Conservation (phyloP, 2,113 vertebrate genomes). For the Etheostoma cragini region DNA sequence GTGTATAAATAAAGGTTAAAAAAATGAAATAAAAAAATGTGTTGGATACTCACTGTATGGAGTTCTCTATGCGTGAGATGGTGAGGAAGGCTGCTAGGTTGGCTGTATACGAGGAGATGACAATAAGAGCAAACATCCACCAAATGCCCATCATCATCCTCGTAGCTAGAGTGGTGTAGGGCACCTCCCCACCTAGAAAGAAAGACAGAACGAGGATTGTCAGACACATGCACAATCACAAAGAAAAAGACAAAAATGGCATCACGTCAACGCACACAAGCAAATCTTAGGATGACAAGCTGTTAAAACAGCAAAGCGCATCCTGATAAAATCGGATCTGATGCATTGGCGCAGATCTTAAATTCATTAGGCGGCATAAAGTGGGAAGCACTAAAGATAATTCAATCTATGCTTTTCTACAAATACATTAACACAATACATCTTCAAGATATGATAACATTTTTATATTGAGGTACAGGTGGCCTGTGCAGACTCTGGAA, state of each 20-base stretch:
- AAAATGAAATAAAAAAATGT: neutral
- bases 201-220: slow-evolving; percentile 11
- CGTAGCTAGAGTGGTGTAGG: slow-evolving; percentile 95
- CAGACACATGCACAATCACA: neutral
- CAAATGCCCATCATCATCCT: slow-evolving; percentile 99
- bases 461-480: neutral
- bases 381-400: slow-evolving; percentile 15
- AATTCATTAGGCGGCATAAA: slow-evolving; percentile 13
- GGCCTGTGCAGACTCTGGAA: neutral
- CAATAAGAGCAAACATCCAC: slow-evolving; percentile 98
- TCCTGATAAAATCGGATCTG: slow-evolving; percentile 46
- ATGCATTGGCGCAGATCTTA: slow-evolving; percentile 34
- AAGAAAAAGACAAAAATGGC: neutral
- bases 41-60: slow-evolving; percentile 94
- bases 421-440: slow-evolving; percentile 16
- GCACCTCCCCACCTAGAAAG: slow-evolving; percentile 92
- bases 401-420: neutral
- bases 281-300: slow-evolving; percentile 9
- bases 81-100: slow-evolving; percentile 99
- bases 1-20: too few species aligned
- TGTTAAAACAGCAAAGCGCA: slow-evolving; percentile 28
- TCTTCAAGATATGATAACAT: slow-evolving; percentile 11
- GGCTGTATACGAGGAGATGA: slow-evolving; percentile 98
- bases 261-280: neutral
- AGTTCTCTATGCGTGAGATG: slow-evolving; percentile 96